Evolutionary conservation across 2,888 invertebrate species (phyloP).

Genomic region (Tinea semifulvella): DNA sequence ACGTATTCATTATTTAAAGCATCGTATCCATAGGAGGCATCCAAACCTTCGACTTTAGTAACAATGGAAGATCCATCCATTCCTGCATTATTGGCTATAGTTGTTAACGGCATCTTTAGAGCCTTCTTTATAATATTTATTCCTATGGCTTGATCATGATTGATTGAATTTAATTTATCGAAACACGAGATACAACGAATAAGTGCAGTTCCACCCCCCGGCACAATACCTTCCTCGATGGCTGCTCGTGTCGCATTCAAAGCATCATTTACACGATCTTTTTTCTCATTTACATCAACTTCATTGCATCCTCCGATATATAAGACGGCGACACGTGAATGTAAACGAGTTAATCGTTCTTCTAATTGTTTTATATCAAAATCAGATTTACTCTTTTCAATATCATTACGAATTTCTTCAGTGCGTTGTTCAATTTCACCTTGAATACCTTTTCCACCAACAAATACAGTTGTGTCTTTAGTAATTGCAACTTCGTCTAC

Average conservation of each 20-base stretch:
- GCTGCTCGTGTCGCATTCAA: conserved; percentile 94
- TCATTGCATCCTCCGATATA: conserved; percentile 88
- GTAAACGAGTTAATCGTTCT: conserved; percentile 87
- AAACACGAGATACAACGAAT: conserved; percentile 80
- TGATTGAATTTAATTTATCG: conserved; percentile 68
- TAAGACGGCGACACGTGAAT: conserved; percentile 80
- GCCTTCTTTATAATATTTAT: conserved; percentile 87
- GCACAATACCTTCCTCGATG: conserved; percentile 95
- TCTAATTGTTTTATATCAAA: conserved; percentile 91
- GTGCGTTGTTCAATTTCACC: conserved; percentile 80
- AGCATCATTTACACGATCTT: conserved; percentile 94
- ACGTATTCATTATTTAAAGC: conserved; percentile 87
- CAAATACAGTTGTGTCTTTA: conserved; percentile 86
- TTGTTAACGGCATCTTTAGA: conserved; percentile 84
- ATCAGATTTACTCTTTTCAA: conserved; percentile 81
- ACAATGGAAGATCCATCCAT: conserved; percentile 89
- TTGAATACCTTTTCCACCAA: conserved; percentile 77
- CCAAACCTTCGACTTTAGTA: conserved; percentile 83
- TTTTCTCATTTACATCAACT: conserved; percentile 94
- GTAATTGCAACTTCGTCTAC: conserved; percentile 90
- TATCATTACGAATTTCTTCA: conserved; percentile 83
- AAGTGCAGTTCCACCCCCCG: conserved; percentile 92
- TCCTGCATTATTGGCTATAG: conserved; percentile 92
- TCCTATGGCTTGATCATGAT: conserved; percentile 80
- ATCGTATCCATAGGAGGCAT: conserved; percentile 84